phyloP scores from a whole-genome alignment of 1,140 invertebrate species.

The Drosophila albomicans region DNA sequence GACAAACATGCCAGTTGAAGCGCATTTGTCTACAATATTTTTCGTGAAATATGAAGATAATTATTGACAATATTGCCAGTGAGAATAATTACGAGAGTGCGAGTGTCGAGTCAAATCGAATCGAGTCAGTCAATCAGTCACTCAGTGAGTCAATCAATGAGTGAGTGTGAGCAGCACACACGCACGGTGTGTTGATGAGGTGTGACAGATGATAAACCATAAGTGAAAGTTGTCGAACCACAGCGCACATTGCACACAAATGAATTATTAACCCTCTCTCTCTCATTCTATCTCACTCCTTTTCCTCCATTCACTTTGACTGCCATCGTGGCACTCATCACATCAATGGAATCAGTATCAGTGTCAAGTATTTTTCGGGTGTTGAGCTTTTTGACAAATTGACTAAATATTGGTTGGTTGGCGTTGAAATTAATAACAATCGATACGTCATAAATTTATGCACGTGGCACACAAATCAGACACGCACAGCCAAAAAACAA shows the following conservation, averaged over 20 bases:
- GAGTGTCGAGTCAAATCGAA: neutral
- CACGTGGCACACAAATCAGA: conserved; percentile 56
- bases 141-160: conserved; percentile 3
- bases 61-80: conserved; percentile 69
- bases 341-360: conserved; percentile 1
- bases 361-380: conserved; percentile 15
- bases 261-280: conserved; percentile 74
- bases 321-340: neutral
- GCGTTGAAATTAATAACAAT: conserved; percentile 77
- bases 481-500: conserved; percentile 55
- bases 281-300: neutral
- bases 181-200: conserved; percentile 63
- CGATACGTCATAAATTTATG: conserved; percentile 80
- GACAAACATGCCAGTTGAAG: conserved; percentile 4
- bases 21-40: conserved; percentile 68
- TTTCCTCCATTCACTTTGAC: no score
- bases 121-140: neutral
- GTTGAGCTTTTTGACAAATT: conserved; percentile 72
- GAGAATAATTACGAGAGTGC: conserved; percentile 23
- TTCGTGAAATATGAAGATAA: conserved; percentile 78
- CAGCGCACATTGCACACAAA: conserved; percentile 60
- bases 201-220: conserved; percentile 68
- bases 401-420: conserved; percentile 74
- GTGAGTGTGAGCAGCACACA: conserved; percentile 11
- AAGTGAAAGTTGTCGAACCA: conserved; percentile 62